Evolutionary conservation across 2,797 vertebrate species (phyloP).

Genomic region (Lepus townsendii): DNA sequence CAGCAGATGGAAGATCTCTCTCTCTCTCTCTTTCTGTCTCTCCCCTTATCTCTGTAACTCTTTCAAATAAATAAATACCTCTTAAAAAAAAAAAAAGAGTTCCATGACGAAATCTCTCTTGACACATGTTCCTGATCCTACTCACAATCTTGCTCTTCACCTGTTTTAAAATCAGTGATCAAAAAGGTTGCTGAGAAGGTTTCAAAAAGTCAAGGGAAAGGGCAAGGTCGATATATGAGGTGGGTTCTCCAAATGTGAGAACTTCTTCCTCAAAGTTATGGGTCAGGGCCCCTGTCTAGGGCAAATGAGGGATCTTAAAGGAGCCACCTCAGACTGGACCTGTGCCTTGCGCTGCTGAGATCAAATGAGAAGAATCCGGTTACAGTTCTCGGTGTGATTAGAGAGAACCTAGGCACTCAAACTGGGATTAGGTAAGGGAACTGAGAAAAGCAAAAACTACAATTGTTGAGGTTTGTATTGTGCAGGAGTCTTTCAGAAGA

Average conservation of each 20-base stretch:
- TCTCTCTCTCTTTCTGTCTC: no score
- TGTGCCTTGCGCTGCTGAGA: background rate
- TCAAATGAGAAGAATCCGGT: background rate
- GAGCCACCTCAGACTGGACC: background rate
- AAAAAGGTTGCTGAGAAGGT: background rate
- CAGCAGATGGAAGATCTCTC: no score
- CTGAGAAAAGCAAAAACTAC: background rate
- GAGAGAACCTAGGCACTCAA: background rate
- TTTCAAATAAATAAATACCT: no score
- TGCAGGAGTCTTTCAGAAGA: background rate
- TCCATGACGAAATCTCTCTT: background rate
- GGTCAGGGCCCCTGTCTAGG: background rate
- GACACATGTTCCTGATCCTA: background rate
- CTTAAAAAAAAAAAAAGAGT: no score
- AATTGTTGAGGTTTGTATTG: background rate
- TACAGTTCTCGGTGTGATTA: accelerated
- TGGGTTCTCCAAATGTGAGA: background rate
- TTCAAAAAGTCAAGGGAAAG: background rate
- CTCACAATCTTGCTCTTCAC: background rate
- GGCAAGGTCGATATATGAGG: background rate
- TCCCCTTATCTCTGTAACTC: no score
- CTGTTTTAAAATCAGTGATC: background rate
- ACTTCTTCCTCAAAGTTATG: background rate
- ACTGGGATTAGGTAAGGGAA: background rate
- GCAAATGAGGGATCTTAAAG: background rate